phyloP scores from a whole-genome alignment of 2,888 invertebrate genomes.

The Ectropis crepuscularia region DNA sequence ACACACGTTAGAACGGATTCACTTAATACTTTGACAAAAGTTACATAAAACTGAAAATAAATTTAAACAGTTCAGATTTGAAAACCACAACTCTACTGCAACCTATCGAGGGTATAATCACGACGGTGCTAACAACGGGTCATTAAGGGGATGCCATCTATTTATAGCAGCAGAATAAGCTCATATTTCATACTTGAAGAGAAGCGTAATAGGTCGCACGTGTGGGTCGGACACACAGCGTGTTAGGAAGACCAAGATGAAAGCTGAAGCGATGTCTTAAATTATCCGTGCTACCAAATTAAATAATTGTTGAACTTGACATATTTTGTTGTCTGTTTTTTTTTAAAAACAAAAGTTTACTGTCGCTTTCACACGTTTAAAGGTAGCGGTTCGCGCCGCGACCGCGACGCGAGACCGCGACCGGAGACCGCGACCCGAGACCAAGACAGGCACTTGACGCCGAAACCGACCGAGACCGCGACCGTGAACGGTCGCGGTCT shows the following conservation, averaged over 20 bases:
- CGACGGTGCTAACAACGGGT: conserved; percentile 43
- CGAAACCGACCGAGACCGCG: too few species aligned
- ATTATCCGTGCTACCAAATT: background rate
- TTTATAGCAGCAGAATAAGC: conserved; percentile 53
- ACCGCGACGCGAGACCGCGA: too few species aligned
- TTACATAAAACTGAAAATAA: too few species aligned
- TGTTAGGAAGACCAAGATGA: conserved; percentile 25
- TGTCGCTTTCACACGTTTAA: too few species aligned
- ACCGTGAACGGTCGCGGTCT: too few species aligned
- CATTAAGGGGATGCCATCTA: conserved; percentile 49
- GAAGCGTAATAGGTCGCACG: conserved; percentile 77
- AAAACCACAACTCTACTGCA: conserved; percentile 16
- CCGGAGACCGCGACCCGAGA: too few species aligned
- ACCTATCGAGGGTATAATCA: conserved; percentile 28
- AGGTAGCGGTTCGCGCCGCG: too few species aligned
- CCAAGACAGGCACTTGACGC: too few species aligned
- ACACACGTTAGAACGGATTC: too few species aligned
- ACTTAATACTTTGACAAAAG: too few species aligned
- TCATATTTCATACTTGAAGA: conserved; percentile 75
- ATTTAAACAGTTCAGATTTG: background rate
- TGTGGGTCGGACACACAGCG: conserved; percentile 52
- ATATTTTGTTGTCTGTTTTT: background rate
- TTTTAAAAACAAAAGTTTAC: background rate
- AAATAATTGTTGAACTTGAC: too few species aligned
- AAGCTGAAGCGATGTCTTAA: conserved; percentile 20